Evolutionary conservation across 2,888 invertebrate species (phyloP), one percentile per base, ranked within the genome.

Genomic region (Heteromyza rotundicornis): DNA sequence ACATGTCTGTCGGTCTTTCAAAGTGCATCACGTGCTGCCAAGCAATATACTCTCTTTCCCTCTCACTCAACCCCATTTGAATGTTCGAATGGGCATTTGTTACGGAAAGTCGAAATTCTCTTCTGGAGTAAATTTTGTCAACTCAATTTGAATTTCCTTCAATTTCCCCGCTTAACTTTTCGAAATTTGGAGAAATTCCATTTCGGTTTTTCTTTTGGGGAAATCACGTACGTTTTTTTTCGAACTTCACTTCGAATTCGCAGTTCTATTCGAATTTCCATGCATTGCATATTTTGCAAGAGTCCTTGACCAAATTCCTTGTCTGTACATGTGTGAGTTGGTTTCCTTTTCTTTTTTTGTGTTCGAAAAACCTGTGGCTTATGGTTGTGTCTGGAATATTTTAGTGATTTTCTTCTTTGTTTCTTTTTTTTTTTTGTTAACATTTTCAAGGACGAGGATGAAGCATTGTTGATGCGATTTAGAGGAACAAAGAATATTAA

Each of bases 241-340:
- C 27, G 27, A 27, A 27, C 5, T 27, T 27, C 7, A 10, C 27
- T 27, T 27, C 27, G 27, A 27, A 27, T 27, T 27, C 27, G 27
- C 5, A 27, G 10, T 27, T 27, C 5, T 7, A 1, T 56, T 65
- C 58, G 63, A 66, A 64, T 17, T 63, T 64, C 67, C 68, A 60
- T 49, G 32, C 19, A 55, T 50, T 40, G 14, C 19, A 20, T 20
- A 49, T 8, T 56, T 57, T 56, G 56, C 23, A 7, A 20, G 56
- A 69, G 69, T 74, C 77, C 79, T 80, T 79, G 77, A 79, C 78
- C 77, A 77, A 69, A 65, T 71, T 75, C 62, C 57, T 59, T 65
- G n/a, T 53, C 52, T 60, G 63, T 60, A 58, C 60, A 59, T 58
- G 44, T 16, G 22, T 57, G 32, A 44, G n/a, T n/a, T n/a, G n/a